Evolutionary conservation across 2,113 vertebrate species (phyloP), one percentile per base, ranked within the genome.

Genomic region (Peromyscus maniculatus): DNA sequence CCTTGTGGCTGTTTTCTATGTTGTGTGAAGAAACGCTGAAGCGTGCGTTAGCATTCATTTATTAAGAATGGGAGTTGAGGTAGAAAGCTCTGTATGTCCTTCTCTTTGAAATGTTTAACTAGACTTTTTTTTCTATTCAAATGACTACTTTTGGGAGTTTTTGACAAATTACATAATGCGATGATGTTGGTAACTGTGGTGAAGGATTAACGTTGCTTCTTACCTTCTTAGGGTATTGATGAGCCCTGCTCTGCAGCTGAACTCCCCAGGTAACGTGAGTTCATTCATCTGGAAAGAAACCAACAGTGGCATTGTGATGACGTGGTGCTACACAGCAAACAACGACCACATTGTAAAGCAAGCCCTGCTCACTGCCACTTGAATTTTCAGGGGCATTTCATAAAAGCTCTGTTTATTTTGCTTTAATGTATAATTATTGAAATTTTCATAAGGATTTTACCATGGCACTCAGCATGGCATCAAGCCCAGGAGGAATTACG

Each of bases 381-480:
- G 97, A 98, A 97, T 98, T 98, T 97, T 97, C 97, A 88, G 94
- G 96, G 72, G 93, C 91, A 93, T 98, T 98, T 97, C 96, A 98
- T 98, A 98, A 97, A 98, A 98, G 94, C 96, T 28, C 0, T 97
- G 97, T 98, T 98, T 99, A 98, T 97, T 98, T 94, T 98, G 95
- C 83, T 98, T 98, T 98, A 98, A 99, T 99, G 98, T 98, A 98
- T 92, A 98, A 98, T 98, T 98, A 98, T 98, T 98, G 97, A 98
- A 98, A 98, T 98, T 98, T 99, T 98, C 98, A 98, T 98, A 98
- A 98, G 98, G 96, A 98, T 98, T 99, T 98, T 98, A 97, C 93
- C 98, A 97, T 5, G 64, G 97, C 96, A 98, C 95, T 88, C 97
- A 97, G 93, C 97, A 98, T 98, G 97, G 96, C 98, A 98, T 97